A percentile compares a stretch with the other conserved stretches of the same genome.
Evolutionary conservation across 2,888 invertebrate genomes (phyloP).

Genomic region (Entomobrya proxima): DNA sequence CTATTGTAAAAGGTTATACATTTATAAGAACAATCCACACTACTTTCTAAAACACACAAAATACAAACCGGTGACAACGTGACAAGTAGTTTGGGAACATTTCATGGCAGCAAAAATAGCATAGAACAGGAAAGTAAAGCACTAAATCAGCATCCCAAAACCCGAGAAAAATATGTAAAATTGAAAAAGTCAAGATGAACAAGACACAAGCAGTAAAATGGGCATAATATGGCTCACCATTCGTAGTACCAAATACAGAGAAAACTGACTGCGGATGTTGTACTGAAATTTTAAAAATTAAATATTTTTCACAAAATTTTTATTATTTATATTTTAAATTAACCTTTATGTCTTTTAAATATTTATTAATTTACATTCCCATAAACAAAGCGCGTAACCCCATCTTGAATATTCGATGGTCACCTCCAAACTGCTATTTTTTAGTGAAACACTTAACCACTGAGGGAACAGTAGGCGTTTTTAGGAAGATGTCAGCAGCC

Average conservation of each 20-base stretch:
- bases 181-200: neutral
- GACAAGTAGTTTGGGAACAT: slow-evolving; percentile 4
- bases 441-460: too few relatives aligned
- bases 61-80: slow-evolving; percentile 10
- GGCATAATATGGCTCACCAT: slow-evolving; percentile 70
- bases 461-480: too few relatives aligned
- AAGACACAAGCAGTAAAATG: neutral
- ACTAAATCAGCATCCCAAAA: slow-evolving; percentile 8
- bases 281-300: too few relatives aligned
- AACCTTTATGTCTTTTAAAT: too few relatives aligned
- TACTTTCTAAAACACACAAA: neutral
- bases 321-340: too few relatives aligned
- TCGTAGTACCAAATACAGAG: slow-evolving; percentile 74
- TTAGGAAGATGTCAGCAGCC: too few relatives aligned
- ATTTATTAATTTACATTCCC: too few relatives aligned
- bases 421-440: too few relatives aligned
- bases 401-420: too few relatives aligned
- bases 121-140: slow-evolving; percentile 6
- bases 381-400: too few relatives aligned
- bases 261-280: slow-evolving; percentile 67
- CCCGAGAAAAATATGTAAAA: neutral
- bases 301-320: too few relatives aligned
- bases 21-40: neutral
- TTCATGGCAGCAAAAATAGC: slow-evolving; percentile 13
- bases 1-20: too few relatives aligned